These are phyloP conservation scores for Drosophila orena DNA, from an alignment of 1,140 invertebrate species.

Conservation along the genomic window DNA sequence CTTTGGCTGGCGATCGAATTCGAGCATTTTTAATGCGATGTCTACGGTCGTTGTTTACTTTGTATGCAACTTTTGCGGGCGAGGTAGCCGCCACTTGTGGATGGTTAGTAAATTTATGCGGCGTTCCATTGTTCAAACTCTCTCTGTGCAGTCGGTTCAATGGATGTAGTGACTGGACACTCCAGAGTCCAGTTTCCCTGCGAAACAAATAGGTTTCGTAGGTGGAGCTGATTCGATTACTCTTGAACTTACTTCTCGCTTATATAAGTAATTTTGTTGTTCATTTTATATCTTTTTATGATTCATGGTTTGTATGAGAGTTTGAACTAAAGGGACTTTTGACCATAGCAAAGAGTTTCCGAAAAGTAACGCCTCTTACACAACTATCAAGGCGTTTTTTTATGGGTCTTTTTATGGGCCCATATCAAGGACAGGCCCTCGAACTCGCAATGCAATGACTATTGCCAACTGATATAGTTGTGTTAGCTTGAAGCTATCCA, in stretches of 20 bases:
- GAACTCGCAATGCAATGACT: neutral
- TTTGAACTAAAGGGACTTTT: too few species aligned
- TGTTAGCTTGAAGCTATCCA: neutral
- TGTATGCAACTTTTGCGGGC: too few species aligned
- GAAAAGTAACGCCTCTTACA: neutral
- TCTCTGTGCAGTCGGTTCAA: neutral
- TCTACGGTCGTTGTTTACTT: neutral
- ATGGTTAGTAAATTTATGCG: constrained; percentile 36
- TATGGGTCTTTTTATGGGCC: neutral
- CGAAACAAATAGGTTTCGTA: neutral
- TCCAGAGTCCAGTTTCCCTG: neutral
- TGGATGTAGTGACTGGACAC: neutral
- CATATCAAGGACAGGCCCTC: neutral
- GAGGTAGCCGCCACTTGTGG: constrained; percentile 8
- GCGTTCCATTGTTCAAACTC: constrained; percentile 20
- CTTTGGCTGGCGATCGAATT: constrained; percentile 34
- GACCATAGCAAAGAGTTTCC: neutral
- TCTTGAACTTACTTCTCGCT: too few species aligned
- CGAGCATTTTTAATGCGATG: constrained; percentile 39
- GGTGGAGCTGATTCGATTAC: neutral
- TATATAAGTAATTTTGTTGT: too few species aligned
- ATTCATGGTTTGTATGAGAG: too few species aligned
- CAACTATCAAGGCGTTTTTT: neutral
- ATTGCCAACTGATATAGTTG: neutral
- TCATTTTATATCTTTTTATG: too few species aligned